phyloP scores from a whole-genome alignment of 2,797 vertebrate genomes.

The Somateria mollissima region DNA sequence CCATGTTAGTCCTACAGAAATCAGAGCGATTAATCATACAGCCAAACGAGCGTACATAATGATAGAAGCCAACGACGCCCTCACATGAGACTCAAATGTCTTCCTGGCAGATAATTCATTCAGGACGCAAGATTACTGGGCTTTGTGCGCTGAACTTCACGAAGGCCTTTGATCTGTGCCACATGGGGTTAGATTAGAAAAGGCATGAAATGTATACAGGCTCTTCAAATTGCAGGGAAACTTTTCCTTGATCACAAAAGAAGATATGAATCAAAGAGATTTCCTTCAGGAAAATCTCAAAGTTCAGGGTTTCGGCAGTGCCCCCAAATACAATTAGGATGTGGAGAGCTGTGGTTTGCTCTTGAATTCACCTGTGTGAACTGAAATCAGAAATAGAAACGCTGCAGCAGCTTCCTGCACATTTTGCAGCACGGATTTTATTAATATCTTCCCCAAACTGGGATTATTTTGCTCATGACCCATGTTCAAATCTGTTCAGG shows the following conservation, averaged over 20 bases:
- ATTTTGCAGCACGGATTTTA: conserved; percentile 52
- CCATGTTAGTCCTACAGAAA: conserved; percentile 8
- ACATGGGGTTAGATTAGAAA: conserved; percentile 4
- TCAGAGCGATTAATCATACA: neutral
- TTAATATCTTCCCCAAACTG: conserved; percentile 36
- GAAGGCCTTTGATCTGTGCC: conserved; percentile 27
- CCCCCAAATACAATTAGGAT: conserved; percentile 26
- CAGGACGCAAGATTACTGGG: neutral
- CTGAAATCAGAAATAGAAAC: conserved; percentile 29
- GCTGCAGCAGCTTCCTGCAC: conserved; percentile 10
- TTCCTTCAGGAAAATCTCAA: conserved; percentile 42
- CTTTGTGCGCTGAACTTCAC: neutral
- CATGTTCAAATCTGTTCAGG: neutral
- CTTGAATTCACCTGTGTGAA: conserved; percentile 52
- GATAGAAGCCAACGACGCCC: neutral
- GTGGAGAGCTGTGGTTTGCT: conserved; percentile 35
- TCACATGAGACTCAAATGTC: neutral
- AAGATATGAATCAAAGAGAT: conserved; percentile 13
- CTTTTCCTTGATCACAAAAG: neutral
- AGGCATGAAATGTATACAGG: neutral
- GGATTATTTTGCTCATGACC: conserved; percentile 34
- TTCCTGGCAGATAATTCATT: neutral
- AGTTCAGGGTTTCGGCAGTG: conserved; percentile 12
- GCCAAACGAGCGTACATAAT: neutral
- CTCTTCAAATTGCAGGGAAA: conserved; percentile 16